Percentiles rank a stretch among this genome's conserved stretches.
These are phyloP conservation scores for Cabera pusaria DNA, from an alignment of 2,888 invertebrate genomes.

Conservation along the genomic window DNA sequence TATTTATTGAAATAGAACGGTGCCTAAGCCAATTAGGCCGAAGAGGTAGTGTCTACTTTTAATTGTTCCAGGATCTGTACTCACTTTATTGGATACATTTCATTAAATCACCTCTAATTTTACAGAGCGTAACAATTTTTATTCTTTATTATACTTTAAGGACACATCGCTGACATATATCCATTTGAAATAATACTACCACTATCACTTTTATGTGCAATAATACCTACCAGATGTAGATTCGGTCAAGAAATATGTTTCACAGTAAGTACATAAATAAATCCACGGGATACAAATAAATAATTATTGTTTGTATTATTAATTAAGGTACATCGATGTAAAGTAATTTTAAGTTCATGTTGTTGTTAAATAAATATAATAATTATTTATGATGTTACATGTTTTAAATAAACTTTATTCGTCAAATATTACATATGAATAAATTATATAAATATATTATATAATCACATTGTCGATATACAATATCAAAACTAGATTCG, in stretches of 20 bases:
- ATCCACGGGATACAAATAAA: constrained; percentile 22
- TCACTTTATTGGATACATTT: constrained; percentile 41
- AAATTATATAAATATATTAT: constrained; percentile 25
- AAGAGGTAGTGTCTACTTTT: constrained; percentile 46
- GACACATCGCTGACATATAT: background rate
- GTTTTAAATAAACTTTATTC: constrained; percentile 21
- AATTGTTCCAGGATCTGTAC: constrained; percentile 42
- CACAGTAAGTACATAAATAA: constrained; percentile 18
- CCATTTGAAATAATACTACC: no score
- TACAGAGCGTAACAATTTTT: constrained; percentile 21
- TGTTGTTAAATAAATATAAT: constrained; percentile 29
- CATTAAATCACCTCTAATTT: constrained; percentile 14
- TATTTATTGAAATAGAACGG: constrained; percentile 37
- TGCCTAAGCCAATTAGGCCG: constrained; percentile 50
- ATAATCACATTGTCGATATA: constrained; percentile 33
- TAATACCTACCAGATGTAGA: constrained; percentile 18
- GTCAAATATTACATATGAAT: constrained; percentile 27
- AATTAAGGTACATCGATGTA: constrained; percentile 24
- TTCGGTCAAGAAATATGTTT: constrained; percentile 8
- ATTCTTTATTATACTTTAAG: constrained; percentile 3
- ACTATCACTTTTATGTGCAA: constrained; percentile 20
- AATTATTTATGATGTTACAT: constrained; percentile 18
- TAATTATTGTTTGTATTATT: constrained; percentile 32
- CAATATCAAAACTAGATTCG: constrained; percentile 23
- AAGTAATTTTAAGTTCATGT: constrained; percentile 30